A percentile compares a stretch with the other conserved stretches of the same genome.
These are phyloP conservation scores for Tanytarsus gracilentus DNA, from an alignment of 2,888 invertebrate species.

Conservation along the genomic window DNA sequence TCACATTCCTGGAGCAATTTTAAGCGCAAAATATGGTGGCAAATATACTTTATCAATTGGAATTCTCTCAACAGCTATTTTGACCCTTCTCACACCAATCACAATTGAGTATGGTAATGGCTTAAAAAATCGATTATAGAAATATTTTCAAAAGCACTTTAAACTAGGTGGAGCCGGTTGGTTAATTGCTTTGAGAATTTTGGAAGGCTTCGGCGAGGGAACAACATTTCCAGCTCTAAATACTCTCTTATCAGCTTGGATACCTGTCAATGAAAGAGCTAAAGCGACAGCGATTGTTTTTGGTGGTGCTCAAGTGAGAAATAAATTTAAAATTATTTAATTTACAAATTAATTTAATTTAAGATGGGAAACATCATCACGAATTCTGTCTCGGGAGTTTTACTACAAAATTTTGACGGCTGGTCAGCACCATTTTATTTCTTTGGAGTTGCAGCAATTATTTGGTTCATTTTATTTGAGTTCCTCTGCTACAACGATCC, in stretches of 20 bases:
- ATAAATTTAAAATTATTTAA: not conserved
- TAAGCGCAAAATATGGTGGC: slow-evolving; percentile 66
- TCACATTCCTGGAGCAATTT: slow-evolving; percentile 63
- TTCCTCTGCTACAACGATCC: slow-evolving; percentile 52
- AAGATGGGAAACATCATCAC: slow-evolving; percentile 44
- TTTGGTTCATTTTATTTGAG: slow-evolving; percentile 58
- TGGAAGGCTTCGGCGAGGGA: slow-evolving; percentile 70
- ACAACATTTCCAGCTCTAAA: slow-evolving; percentile 68
- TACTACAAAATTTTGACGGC: slow-evolving; percentile 52
- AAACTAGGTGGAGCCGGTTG: slow-evolving; percentile 50
- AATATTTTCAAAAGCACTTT: not conserved
- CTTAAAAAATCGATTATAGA: not conserved
- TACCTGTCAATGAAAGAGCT: slow-evolving; percentile 58
- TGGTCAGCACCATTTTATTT: slow-evolving; percentile 68
- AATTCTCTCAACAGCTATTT: slow-evolving; percentile 61
- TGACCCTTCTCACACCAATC: slow-evolving; percentile 63
- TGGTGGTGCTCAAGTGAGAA: slow-evolving; percentile 51
- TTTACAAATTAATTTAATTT: slow-evolving; percentile 26
- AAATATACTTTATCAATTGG: slow-evolving; percentile 68
- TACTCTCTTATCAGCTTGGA: slow-evolving; percentile 64
- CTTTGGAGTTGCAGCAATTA: slow-evolving; percentile 55
- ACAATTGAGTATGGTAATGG: slow-evolving; percentile 43
- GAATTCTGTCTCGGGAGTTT: slow-evolving; percentile 52
- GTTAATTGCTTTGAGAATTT: slow-evolving; percentile 54
- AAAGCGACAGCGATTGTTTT: slow-evolving; percentile 62